phyloP scores from a whole-genome alignment of 2,888 invertebrate genomes.

The Carpatolechia fugitivella region DNA sequence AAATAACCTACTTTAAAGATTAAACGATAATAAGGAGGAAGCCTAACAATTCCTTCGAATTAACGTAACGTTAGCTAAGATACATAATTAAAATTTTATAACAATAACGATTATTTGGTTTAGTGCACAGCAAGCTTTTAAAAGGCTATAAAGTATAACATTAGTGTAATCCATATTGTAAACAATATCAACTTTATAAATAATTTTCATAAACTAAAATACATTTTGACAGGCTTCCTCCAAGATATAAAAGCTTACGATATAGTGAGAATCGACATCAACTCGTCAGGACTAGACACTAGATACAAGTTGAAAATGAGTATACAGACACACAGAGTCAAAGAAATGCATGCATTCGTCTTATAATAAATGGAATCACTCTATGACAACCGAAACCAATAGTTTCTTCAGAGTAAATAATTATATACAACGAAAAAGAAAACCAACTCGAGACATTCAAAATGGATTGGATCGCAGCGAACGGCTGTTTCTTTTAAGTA shows the following conservation, averaged over 20 bases:
- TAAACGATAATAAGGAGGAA: constrained; percentile 43
- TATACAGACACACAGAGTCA: constrained; percentile 74
- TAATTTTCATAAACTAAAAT: background rate
- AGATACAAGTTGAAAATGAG: constrained; percentile 69
- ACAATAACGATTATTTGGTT: constrained; percentile 66
- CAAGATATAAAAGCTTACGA: constrained; percentile 58
- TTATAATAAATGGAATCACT: constrained; percentile 77
- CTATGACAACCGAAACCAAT: constrained; percentile 62
- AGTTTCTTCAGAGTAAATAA: constrained; percentile 50
- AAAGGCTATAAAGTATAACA: constrained; percentile 36
- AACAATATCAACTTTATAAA: background rate
- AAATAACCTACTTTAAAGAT: constrained; percentile 30
- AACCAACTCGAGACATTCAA: constrained; percentile 25
- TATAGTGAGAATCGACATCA: constrained; percentile 70
- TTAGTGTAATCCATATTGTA: constrained; percentile 21
- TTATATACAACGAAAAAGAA: constrained; percentile 53
- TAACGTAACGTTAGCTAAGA: constrained; percentile 25
- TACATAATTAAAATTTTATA: constrained; percentile 26
- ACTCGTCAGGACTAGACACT: constrained; percentile 74
- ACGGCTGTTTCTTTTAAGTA: constrained; percentile 21
- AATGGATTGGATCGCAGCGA: constrained; percentile 22
- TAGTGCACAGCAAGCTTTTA: constrained; percentile 62
- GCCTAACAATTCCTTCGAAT: constrained; percentile 50
- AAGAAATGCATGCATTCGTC: constrained; percentile 78
- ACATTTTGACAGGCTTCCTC: constrained; percentile 59